Percentiles rank a stretch among this genome's conserved stretches.
phyloP scores from a whole-genome alignment of 2,888 invertebrate genomes.

The Rhogogaster chlorosoma region DNA sequence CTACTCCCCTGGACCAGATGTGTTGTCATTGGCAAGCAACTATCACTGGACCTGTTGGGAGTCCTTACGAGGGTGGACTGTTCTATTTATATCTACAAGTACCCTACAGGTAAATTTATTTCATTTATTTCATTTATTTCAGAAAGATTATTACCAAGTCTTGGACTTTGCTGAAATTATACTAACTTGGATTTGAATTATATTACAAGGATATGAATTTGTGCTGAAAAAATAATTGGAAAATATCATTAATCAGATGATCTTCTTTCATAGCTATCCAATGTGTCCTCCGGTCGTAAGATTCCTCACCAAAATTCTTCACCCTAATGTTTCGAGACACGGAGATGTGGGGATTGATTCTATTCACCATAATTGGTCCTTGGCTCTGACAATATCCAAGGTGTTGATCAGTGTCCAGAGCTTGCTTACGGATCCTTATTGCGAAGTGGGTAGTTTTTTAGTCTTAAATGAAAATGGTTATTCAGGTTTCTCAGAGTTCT shows the following conservation, averaged over 20 bases:
- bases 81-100: conserved; percentile 95
- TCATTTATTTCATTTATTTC: conserved; percentile 62
- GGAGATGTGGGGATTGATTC: conserved; percentile 98
- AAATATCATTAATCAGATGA: background rate
- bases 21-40: conserved; percentile 97
- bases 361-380: conserved; percentile 97
- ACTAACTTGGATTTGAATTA: background rate
- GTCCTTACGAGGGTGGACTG: conserved; percentile 96
- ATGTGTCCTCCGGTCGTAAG: conserved; percentile 95
- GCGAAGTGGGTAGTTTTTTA: conserved; percentile 81
- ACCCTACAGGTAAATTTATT: conserved; percentile 84
- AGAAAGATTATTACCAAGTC: background rate
- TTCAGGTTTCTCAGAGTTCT: background rate
- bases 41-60: conserved; percentile 94
- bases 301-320: conserved; percentile 95
- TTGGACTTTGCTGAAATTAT: conserved; percentile 26
- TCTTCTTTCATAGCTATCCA: conserved; percentile 84
- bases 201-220: background rate
- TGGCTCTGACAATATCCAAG: conserved; percentile 94
- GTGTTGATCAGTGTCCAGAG: conserved; percentile 93
- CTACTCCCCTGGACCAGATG: conserved; percentile 88
- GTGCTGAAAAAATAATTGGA: background rate
- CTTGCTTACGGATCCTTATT: conserved; percentile 93
- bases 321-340: conserved; percentile 96
- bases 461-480: background rate